A percentile compares a stretch with the other conserved stretches of the same genome.
Evolutionary conservation across 2,113 vertebrate species (phyloP).

Genomic region (Toxostoma redivivum): DNA sequence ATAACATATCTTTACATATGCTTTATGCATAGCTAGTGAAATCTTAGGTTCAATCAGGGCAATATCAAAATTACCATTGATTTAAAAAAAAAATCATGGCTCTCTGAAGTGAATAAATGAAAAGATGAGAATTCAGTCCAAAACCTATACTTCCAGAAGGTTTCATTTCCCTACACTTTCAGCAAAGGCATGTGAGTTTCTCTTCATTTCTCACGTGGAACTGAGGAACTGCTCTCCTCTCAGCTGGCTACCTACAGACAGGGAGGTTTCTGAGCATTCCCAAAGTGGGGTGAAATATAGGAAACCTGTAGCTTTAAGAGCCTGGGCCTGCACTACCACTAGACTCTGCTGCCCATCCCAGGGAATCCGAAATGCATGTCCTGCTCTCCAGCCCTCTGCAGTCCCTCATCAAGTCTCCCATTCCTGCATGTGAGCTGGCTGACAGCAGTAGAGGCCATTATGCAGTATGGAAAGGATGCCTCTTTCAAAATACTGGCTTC

Average conservation of each 20-base stretch:
- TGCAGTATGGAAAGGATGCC: neutral
- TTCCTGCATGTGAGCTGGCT: neutral
- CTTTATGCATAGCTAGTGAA: neutral
- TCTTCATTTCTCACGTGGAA: neutral
- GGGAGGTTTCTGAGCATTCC: neutral
- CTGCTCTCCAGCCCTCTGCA: neutral
- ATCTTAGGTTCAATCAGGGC: neutral
- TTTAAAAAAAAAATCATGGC: neutral
- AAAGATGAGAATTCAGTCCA: neutral
- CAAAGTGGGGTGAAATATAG: neutral
- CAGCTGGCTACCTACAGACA: neutral
- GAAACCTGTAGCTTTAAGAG: neutral
- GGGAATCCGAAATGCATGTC: neutral
- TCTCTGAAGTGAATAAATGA: neutral
- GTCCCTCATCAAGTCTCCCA: neutral
- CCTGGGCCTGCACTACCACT: neutral
- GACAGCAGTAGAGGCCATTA: neutral
- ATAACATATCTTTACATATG: accelerated
- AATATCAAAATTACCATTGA: neutral
- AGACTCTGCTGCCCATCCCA: neutral
- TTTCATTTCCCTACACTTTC: neutral
- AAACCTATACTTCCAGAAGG: neutral
- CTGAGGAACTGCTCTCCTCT: neutral
- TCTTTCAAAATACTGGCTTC: neutral
- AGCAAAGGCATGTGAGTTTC: neutral